These are phyloP conservation scores for Aromia moschata DNA, from an alignment of 2,888 invertebrate species.

Conservation along the genomic window DNA sequence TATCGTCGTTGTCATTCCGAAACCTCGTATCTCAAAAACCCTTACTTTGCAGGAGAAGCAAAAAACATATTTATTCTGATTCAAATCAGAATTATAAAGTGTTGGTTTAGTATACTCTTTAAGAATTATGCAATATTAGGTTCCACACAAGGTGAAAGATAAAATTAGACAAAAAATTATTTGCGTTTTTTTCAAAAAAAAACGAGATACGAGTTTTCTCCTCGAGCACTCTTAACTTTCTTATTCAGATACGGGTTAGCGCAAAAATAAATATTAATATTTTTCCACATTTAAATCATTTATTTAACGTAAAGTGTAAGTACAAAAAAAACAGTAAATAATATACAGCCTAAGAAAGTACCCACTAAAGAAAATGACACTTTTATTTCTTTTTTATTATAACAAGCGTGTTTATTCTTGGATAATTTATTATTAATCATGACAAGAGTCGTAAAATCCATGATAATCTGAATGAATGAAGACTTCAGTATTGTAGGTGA, in stretches of 20 bases:
- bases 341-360: background rate
- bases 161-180: background rate
- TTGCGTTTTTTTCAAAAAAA: background rate
- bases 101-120: too few relatives aligned
- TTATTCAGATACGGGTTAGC: background rate
- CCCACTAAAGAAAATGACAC: background rate
- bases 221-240: background rate
- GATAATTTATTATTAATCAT: too few relatives aligned
- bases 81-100: too few relatives aligned
- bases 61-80: too few relatives aligned
- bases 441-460: slow-evolving; percentile 24
- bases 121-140: too few relatives aligned
- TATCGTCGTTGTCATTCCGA: too few relatives aligned
- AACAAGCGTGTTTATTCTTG: too few relatives aligned
- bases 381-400: background rate
- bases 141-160: too few relatives aligned
- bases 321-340: background rate
- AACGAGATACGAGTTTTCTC: slow-evolving; percentile 6
- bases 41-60: too few relatives aligned
- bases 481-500: slow-evolving; percentile 23
- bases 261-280: background rate
- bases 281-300: background rate
- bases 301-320: background rate
- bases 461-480: slow-evolving; percentile 22
- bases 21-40: too few relatives aligned